phyloP scores from a whole-genome alignment of 2,797 vertebrate genomes.

The Dicrostonyx torquatus region DNA sequence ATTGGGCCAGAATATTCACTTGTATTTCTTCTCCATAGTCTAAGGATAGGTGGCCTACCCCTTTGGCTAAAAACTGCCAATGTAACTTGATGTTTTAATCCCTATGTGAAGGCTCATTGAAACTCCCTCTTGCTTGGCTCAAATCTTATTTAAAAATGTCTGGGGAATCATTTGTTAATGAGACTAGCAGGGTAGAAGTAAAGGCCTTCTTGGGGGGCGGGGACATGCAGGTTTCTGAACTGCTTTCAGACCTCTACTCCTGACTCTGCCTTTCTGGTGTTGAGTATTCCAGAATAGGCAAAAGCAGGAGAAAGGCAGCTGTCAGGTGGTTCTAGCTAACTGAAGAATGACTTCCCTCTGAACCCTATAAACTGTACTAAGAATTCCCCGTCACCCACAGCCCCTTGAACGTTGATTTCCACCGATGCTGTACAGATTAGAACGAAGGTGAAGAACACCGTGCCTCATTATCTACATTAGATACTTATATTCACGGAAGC shows the following conservation, averaged over 20 bases:
- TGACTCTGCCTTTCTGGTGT: not conserved
- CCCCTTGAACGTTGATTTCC: conserved; percentile 15
- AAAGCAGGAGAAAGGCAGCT: not conserved
- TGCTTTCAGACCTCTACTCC: not conserved
- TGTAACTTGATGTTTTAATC: not conserved
- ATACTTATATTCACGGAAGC: conserved; percentile 68
- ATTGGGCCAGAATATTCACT: not conserved
- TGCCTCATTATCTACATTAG: conserved; percentile 43
- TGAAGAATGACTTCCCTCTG: not conserved
- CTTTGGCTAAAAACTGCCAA: not conserved
- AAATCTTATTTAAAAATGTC: not conserved
- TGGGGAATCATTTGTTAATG: not conserved
- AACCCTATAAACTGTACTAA: not conserved
- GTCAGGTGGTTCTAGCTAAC: not conserved
- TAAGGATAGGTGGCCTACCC: not conserved
- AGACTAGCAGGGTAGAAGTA: not conserved
- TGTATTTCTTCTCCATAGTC: not conserved
- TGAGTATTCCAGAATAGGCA: not conserved
- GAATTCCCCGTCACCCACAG: not conserved
- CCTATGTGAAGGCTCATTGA: not conserved
- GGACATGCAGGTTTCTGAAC: not conserved
- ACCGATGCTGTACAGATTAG: conserved; percentile 41
- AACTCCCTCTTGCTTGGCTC: not conserved
- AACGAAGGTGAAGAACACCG: conserved; percentile 61
- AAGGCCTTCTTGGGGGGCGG: not conserved